Base-by-base conservation (phyloP, 2,113 vertebrate species). In the Thymallus thymallus region DNA sequence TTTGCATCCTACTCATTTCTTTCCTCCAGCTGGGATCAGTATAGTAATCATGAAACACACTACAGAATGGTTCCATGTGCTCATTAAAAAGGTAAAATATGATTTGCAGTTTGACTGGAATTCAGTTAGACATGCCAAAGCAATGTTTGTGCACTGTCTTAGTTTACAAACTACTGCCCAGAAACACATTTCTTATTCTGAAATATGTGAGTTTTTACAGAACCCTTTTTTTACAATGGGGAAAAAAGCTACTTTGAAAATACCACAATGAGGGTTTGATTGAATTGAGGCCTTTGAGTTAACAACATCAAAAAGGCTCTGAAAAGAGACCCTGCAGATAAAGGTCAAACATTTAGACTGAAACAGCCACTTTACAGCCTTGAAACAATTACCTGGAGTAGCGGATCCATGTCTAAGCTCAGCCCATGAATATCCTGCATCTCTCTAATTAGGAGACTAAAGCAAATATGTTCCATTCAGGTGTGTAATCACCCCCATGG, bases 1-100 rank as follows among this genome's bases (percentile, higher is more conserved):
- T 72, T 72, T 67, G 56, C 63, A 7, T 76, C 80, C 84, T 67
- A 68, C 81, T 88, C 82, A 81, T 91, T 89, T 90, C 89, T 89
- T 88, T 84, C 82, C 82, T 82, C 76, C 75, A 78, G 79, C 71
- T 78, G 77, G 68, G 73, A 79, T 84, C 68, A 29, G 62, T 64
- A 73, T 69, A n/a, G 71, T 68, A 51, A 3, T 80, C 73, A 30
- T 22, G 67, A 41, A 18, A 66, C 62, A 63, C 58, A 61, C 30
- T 18, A 72, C 72, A 73, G 65, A 35, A 76, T 77, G 51, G 62
- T 23, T 66, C 69, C 78, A 78, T 61, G 62, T 76, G 48, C 48
- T 51, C 48, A 51, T 18, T 18, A 51, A 51, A 1, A 51, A 14
- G 16, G 12, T 18, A 51, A 51, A 16, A 51, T 18, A 51, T 51